These are phyloP conservation scores for Thripadectes ignobilis DNA, from an alignment of 2,797 vertebrate genomes.

Conservation along the genomic window DNA sequence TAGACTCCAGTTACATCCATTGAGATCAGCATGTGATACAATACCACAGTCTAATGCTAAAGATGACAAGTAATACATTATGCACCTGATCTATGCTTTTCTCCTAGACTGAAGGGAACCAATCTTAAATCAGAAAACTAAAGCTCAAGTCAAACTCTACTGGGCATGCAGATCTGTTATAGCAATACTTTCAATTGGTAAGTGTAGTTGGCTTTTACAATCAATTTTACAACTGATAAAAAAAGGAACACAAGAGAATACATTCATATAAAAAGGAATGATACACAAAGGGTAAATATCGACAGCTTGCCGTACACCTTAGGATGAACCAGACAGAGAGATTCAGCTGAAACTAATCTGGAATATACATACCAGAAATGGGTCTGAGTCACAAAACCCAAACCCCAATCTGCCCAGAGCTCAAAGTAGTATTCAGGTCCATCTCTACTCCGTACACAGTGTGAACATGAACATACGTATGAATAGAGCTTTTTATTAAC, in stretches of 20 bases:
- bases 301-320: not conserved
- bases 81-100: slow-evolving; percentile 45
- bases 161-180: slow-evolving; percentile 61
- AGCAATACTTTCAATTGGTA: slow-evolving; percentile 63
- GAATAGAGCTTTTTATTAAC: not conserved
- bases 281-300: slow-evolving; percentile 43
- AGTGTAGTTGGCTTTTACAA: slow-evolving; percentile 67
- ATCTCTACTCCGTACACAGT: not conserved
- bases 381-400: not conserved
- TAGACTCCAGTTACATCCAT: slow-evolving; percentile 57
- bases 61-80: slow-evolving; percentile 45
- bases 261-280: slow-evolving; percentile 69
- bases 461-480: not conserved
- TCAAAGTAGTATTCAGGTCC: not conserved
- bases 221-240: slow-evolving; percentile 53
- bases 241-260: slow-evolving; percentile 55
- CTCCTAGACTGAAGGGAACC: slow-evolving; percentile 36
- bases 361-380: accelerated
- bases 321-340: not conserved
- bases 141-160: slow-evolving; percentile 43
- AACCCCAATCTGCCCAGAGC: not conserved
- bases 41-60: slow-evolving; percentile 50
- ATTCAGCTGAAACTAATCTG: not conserved
- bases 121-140: slow-evolving; percentile 15
- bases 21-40: slow-evolving; percentile 32